Conservation (phyloP, 1,140 invertebrate genomes). For the Holotrichia oblita region DNA sequence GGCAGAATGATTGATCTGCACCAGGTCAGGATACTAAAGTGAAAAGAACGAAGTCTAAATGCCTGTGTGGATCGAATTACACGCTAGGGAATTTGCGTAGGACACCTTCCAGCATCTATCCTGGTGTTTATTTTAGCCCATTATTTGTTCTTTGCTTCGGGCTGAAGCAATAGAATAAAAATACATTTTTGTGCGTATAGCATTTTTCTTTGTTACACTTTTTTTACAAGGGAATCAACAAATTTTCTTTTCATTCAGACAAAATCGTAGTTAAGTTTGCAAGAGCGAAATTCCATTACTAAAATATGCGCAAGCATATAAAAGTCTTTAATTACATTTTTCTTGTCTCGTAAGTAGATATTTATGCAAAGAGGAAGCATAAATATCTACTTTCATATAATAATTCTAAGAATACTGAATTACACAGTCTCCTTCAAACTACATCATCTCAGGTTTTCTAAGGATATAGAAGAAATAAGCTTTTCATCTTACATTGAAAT, state of each 20-base stretch:
- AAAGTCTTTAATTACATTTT: too few relatives aligned
- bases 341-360: too few relatives aligned
- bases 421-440: too few relatives aligned
- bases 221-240: not conserved
- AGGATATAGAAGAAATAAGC: too few relatives aligned
- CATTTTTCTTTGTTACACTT: not conserved
- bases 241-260: not conserved
- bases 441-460: too few relatives aligned
- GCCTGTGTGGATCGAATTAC: constrained; percentile 30
- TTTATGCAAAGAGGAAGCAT: too few relatives aligned
- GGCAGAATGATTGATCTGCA: constrained; percentile 24
- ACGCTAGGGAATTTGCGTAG: constrained; percentile 31
- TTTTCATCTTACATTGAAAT: too few relatives aligned
- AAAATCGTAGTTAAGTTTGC: not conserved
- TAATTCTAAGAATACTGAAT: too few relatives aligned
- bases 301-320: too few relatives aligned
- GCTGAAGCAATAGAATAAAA: constrained; percentile 17
- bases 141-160: constrained; percentile 1
- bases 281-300: too few relatives aligned
- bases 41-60: constrained; percentile 35
- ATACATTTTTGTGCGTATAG: constrained; percentile 19
- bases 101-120: not conserved
- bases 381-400: too few relatives aligned
- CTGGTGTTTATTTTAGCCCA: constrained; percentile 29
- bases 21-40: constrained; percentile 16